Conservation (phyloP, 2,113 vertebrate species). For the Paracanthobrama guichenoti region DNA sequence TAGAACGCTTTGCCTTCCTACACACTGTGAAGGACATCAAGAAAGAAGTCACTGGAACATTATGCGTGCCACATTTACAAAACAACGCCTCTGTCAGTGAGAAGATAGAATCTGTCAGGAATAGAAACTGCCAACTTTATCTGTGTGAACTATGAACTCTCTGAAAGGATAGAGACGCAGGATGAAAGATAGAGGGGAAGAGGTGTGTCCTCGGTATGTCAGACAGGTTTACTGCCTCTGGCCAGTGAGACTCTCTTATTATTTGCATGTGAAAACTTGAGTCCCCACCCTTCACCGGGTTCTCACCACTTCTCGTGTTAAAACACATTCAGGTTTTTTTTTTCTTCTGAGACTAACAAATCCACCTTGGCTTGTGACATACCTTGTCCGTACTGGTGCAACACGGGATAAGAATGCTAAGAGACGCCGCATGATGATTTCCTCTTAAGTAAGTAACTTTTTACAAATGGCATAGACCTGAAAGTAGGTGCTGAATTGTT, state of each 20-base stretch:
- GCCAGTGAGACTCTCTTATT: constrained; percentile 68
- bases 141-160: constrained; percentile 50
- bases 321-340: constrained; percentile 68
- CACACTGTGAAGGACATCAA: neutral
- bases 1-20: neutral
- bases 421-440: neutral
- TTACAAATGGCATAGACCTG: neutral
- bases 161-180: neutral
- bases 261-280: constrained; percentile 84
- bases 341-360: constrained; percentile 4
- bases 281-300: constrained; percentile 76
- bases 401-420: constrained; percentile 39
- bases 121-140: constrained; percentile 13
- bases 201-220: constrained; percentile 74
- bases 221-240: constrained; percentile 78
- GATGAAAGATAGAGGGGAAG: constrained; percentile 39
- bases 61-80: neutral
- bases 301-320: constrained; percentile 68
- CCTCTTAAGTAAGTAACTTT: constrained; percentile 13
- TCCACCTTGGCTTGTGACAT: neutral
- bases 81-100: neutral
- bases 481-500: neutral
- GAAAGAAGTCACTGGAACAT: neutral
- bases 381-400: neutral
- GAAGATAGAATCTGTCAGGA: neutral